Evolutionary conservation across 2,113 vertebrate genomes (phyloP).

Genomic region (Lophochroa leadbeateri): DNA sequence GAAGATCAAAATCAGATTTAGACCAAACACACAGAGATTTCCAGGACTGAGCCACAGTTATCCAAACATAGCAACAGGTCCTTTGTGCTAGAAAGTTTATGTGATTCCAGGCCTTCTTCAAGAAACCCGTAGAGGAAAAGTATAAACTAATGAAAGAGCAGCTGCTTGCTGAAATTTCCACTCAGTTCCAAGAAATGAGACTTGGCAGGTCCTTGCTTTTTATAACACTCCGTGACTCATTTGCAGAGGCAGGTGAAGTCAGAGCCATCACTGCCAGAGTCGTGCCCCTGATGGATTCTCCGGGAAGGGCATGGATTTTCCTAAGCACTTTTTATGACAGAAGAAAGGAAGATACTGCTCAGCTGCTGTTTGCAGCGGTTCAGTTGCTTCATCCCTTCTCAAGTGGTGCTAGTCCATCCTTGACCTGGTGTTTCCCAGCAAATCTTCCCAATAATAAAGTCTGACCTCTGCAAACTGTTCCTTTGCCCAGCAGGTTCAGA

Average conservation of each 20-base stretch:
- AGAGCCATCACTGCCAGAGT: neutral
- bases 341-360: neutral
- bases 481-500: neutral
- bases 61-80: neutral
- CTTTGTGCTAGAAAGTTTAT: neutral
- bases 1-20: neutral
- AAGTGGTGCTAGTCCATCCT: neutral
- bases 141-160: neutral
- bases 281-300: neutral
- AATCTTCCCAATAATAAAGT: neutral
- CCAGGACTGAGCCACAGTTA: neutral
- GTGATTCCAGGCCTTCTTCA: neutral
- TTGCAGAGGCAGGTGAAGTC: constrained; percentile 33
- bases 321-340: neutral
- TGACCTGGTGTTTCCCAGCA: neutral
- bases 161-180: constrained; percentile 20
- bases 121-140: neutral
- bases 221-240: constrained; percentile 32
- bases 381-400: neutral
- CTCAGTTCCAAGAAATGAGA: constrained; percentile 8
- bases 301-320: neutral
- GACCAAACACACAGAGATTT: neutral
- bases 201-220: constrained; percentile 31
- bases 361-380: neutral
- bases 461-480: neutral